phyloP scores from a whole-genome alignment of 1,140 invertebrate genomes.

The Macrocentrus cingulum region DNA sequence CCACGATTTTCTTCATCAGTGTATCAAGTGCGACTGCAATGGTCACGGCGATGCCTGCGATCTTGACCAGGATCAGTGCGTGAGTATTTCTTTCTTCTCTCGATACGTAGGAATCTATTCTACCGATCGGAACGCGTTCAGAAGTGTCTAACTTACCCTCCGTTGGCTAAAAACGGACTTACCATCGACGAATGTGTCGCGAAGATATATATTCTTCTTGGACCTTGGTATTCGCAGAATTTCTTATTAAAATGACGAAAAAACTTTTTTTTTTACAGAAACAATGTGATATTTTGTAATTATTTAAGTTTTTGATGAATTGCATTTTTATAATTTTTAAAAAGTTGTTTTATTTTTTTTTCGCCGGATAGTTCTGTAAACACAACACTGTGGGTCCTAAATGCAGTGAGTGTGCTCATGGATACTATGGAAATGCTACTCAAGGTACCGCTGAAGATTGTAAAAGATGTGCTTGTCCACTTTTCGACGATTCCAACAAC shows the following conservation, averaged over 20 bases:
- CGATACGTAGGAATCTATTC: background rate
- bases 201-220: too few species aligned
- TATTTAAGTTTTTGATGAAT: background rate
- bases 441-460: slow-evolving; percentile 76
- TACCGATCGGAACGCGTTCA: too few species aligned
- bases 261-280: too few species aligned
- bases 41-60: slow-evolving; percentile 85
- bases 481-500: slow-evolving; percentile 74
- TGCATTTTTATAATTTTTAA: slow-evolving; percentile 16
- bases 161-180: too few species aligned
- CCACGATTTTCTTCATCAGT: slow-evolving; percentile 64
- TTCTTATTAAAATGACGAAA: too few species aligned
- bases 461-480: slow-evolving; percentile 84
- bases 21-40: slow-evolving; percentile 87
- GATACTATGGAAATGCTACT: slow-evolving; percentile 90
- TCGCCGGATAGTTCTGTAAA: slow-evolving; percentile 67
- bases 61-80: slow-evolving; percentile 75
- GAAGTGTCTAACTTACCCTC: too few species aligned
- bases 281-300: too few species aligned
- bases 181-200: too few species aligned
- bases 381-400: slow-evolving; percentile 71
- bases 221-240: too few species aligned
- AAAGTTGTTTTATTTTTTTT: slow-evolving; percentile 14
- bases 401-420: slow-evolving; percentile 85
- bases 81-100: slow-evolving; percentile 36